Base-by-base conservation (phyloP, 2,888 invertebrate species). In the Spatulosminthurus flaviceps region DNA sequence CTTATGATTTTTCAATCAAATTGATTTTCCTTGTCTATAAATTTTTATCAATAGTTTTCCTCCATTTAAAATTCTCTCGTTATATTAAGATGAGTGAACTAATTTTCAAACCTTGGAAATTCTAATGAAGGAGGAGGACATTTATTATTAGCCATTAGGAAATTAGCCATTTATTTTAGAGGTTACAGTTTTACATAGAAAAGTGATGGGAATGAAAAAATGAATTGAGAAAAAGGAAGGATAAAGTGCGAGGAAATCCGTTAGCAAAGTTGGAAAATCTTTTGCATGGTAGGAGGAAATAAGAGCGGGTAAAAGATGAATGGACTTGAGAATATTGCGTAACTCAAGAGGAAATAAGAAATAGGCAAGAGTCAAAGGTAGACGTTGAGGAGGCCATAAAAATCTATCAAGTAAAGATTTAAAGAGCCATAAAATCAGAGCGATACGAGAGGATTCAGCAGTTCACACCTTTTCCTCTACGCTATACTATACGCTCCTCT, bases 371-470 rank as follows among this genome's bases (percentile, higher is more conserved):
- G 79, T 79, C 79, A 79, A 79, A 79, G 79, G 79, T 79, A 79
- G 79, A 77, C 79, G 61, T 22, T n/a, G 73, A 78, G 28, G 24
- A 78, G 77, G 69, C 80, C 80, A 80, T 80, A 80, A 80, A 80
- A 80, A 80, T 80, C 80, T 78, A 80, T 80, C 80, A 80, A 80
- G 80, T 80, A 77, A 73, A 80, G 80, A 80, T 80, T 80, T 80
- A 80, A 80, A 80, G 80, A 77, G 80, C 80, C 77, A 80, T 80
- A 80, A 80, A 80, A 80, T 80, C 80, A 80, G 77, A 80, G 80
- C 77, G 80, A 26, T 64, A 64, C 64, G 26, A 22, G 24, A 22
- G 64, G 64, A 22, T 13, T 67, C 67, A 1, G 7, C 11, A n/a
- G 29, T 26, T 28, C 67, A 11, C n/a, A 67, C 67, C n/a, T 67